A percentile compares a stretch with the other conserved stretches of the same genome.
These are phyloP conservation scores for Copidosoma floridanum DNA, from an alignment of 1,140 invertebrate genomes.

Conservation along the genomic window DNA sequence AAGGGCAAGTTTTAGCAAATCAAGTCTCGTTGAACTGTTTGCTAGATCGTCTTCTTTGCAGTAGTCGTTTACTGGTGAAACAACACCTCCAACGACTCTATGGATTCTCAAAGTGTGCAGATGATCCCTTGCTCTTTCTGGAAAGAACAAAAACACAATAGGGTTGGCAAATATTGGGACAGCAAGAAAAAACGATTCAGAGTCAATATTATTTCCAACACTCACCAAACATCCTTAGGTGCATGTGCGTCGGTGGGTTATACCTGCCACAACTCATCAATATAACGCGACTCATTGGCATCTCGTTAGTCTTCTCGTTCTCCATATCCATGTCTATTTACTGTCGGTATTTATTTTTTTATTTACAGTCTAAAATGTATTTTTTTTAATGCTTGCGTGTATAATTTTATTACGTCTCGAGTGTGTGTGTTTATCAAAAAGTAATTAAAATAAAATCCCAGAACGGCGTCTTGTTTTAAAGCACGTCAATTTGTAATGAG, in stretches of 20 bases:
- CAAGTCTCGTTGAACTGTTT: slow-evolving; percentile 71
- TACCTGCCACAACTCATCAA: slow-evolving; percentile 92
- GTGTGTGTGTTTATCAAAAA: no score
- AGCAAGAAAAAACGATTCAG: no score
- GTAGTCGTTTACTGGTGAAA: slow-evolving; percentile 90
- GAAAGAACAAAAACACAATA: no score
- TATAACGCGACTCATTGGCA: slow-evolving; percentile 70
- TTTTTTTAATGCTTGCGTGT: no score
- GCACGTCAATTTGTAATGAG: no score
- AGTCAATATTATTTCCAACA: slow-evolving; percentile 26
- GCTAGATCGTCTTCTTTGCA: slow-evolving; percentile 86
- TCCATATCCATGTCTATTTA: neutral
- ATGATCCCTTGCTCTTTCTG: slow-evolving; percentile 90
- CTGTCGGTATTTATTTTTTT: no score
- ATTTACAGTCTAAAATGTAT: no score
- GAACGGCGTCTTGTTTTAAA: no score
- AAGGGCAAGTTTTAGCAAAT: slow-evolving; percentile 79
- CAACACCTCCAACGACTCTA: slow-evolving; percentile 82
- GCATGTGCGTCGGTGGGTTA: slow-evolving; percentile 97
- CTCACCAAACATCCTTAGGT: slow-evolving; percentile 95
- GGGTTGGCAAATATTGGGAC: no score
- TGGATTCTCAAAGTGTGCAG: slow-evolving; percentile 72
- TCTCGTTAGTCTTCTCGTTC: slow-evolving; percentile 35
- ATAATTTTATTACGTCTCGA: no score
- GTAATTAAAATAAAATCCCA: no score